phyloP scores from a whole-genome alignment of 2,797 vertebrate species.

The Lacerta agilis region DNA sequence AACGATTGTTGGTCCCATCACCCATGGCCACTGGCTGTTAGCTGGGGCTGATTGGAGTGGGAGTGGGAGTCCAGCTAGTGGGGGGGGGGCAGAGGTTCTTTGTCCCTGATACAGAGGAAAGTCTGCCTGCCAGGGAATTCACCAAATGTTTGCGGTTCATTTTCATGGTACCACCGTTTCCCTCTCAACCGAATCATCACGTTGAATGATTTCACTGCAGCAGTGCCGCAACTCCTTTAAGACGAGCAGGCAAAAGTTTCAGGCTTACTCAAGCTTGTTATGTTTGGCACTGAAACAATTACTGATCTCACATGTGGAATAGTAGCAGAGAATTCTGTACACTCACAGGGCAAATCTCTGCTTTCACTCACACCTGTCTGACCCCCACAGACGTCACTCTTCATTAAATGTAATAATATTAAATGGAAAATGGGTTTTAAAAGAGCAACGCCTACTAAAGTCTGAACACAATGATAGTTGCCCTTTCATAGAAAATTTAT shows the following conservation, averaged over 20 bases:
- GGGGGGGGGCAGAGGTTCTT: neutral
- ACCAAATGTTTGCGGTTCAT: neutral
- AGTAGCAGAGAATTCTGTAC: conserved; percentile 15
- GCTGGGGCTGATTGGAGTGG: neutral
- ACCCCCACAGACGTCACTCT: conserved; percentile 33
- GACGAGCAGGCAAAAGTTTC: conserved; percentile 51
- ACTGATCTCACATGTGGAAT: conserved; percentile 56
- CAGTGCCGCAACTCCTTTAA: conserved; percentile 50
- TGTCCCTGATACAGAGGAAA: too few species aligned
- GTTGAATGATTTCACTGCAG: conserved; percentile 59
- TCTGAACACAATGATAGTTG: neutral
- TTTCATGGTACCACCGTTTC: neutral
- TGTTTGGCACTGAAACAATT: conserved; percentile 57
- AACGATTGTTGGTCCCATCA: too few species aligned
- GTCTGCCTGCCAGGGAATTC: neutral
- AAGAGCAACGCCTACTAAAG: neutral
- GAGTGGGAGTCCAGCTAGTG: neutral
- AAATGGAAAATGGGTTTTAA: conserved; percentile 29
- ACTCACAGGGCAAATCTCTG: conserved; percentile 38
- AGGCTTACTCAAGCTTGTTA: conserved; percentile 48
- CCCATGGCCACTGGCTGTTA: neutral
- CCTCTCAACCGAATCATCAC: conserved; percentile 33
- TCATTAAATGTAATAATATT: conserved; percentile 41
- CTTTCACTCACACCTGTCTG: conserved; percentile 44
- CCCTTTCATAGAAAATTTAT: neutral